Conservation (phyloP, 2,888 invertebrate species). For the Drosophila suboccidentalis region DNA sequence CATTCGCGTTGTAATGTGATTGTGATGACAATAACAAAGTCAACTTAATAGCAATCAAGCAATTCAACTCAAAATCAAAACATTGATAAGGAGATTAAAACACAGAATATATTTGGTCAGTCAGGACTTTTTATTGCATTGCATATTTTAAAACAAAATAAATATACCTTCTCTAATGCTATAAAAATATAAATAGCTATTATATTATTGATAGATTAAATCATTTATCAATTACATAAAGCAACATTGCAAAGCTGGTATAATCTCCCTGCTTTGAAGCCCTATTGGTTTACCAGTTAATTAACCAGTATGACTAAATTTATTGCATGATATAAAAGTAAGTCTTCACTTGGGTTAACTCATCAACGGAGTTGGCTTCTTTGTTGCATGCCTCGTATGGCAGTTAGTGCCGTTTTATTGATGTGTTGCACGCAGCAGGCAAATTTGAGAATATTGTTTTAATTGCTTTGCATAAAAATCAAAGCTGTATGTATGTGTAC, state of each 20-base stretch:
- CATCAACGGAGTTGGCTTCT: background rate
- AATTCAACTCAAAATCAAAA: no score
- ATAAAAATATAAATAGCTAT: background rate
- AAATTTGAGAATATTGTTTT: conserved; percentile 44
- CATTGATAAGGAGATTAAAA: no score
- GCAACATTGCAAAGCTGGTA: background rate
- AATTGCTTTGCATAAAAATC: conserved; percentile 68
- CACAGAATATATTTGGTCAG: no score
- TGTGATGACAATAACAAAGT: background rate
- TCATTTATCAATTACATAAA: background rate
- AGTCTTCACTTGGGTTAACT: background rate
- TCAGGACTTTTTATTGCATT: no score
- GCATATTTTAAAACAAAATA: background rate
- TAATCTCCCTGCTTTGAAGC: background rate
- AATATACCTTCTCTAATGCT: background rate
- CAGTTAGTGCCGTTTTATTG: conserved; percentile 17
- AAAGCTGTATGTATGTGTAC: conserved; percentile 45
- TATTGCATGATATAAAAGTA: background rate
- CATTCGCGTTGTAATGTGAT: background rate
- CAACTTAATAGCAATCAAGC: background rate
- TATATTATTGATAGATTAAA: background rate
- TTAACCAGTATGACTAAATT: background rate
- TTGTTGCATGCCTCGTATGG: conserved; percentile 15
- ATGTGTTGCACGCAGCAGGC: conserved; percentile 4
- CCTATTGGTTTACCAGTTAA: background rate